These are phyloP conservation scores for Bujurquina vittata DNA, from an alignment of 2,113 vertebrate genomes.

Conservation along the genomic window DNA sequence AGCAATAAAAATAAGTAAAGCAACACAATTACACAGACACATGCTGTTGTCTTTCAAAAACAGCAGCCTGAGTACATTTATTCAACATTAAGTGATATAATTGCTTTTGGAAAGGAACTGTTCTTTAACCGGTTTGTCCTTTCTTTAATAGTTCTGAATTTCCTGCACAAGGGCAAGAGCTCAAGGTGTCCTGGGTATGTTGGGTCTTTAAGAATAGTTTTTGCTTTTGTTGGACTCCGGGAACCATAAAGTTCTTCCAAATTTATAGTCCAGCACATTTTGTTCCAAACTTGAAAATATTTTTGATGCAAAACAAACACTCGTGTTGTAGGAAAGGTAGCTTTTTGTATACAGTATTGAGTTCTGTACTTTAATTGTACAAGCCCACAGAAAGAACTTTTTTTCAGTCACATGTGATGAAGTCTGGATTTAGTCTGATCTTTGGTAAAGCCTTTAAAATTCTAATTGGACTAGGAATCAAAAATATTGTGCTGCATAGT, in stretches of 20 bases:
- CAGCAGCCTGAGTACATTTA: background rate
- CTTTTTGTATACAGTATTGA: background rate
- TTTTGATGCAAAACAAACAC: background rate
- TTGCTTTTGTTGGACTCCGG: too few species aligned
- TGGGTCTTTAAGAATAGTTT: background rate
- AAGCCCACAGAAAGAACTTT: fast-evolving
- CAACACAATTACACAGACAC: background rate
- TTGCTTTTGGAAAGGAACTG: background rate
- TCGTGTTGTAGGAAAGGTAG: background rate
- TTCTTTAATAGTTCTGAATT: background rate
- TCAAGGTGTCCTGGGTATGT: background rate
- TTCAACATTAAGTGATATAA: background rate
- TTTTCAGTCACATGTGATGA: background rate
- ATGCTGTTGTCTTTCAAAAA: background rate
- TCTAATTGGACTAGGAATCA: background rate
- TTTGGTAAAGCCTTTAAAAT: background rate
- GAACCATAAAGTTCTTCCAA: too few species aligned
- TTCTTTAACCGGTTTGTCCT: background rate
- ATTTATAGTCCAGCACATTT: background rate
- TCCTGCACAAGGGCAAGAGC: background rate
- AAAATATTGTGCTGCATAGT: fast-evolving
- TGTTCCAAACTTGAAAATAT: background rate
- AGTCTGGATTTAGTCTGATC: background rate
- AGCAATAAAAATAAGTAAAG: background rate
- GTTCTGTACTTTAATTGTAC: background rate